Base-by-base conservation (phyloP, 2,888 invertebrate genomes). In the Eucera pruinosa region DNA sequence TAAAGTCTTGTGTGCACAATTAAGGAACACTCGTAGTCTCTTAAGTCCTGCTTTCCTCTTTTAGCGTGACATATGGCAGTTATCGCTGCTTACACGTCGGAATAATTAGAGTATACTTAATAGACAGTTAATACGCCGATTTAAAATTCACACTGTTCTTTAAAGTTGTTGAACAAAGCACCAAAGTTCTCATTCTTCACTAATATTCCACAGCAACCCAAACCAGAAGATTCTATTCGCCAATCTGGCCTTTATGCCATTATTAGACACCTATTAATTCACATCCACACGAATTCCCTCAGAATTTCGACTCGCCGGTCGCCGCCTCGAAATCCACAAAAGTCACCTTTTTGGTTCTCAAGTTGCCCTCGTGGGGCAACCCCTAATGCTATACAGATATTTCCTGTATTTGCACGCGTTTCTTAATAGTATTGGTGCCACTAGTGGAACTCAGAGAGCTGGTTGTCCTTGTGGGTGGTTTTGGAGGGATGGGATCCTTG, bases 371-470 rank as follows among this genome's bases (percentile, higher is more conserved):
- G 52, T 85, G 90, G 91, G 91, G 91, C 91, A 91, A 91, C 89
- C 91, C 91, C 92, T 92, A 92, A 92, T 91, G 92, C 95, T 95
- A 96, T 91, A 96, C 96, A 74, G 96, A 96, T 91, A 96, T 96
- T 93, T 96, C 96, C 92, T 96, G 96, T 86, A 96, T 96, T 93
- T 96, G 96, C 74, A 96, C 96, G 89, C 96, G 94, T 92, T 96
- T 96, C 92, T 96, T 96, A 84, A 95, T 93, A 30, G 95, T 95
- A 43, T 93, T 94, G 68, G 92, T 91, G 23, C 78, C 78, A 20
- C 70, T 62, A 41, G 50, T 50, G 72, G 87, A 88, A 71, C 88
- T 89, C 36, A 90, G 85, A 1, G 90, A 90, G 66, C 89, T 90
- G 58, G 92, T 91, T 9, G 92, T 92, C 55, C 91, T 88, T 18